These are phyloP conservation scores for Osedax fenrisi DNA, from an alignment of 2,888 invertebrate genomes.

Conservation along the genomic window DNA sequence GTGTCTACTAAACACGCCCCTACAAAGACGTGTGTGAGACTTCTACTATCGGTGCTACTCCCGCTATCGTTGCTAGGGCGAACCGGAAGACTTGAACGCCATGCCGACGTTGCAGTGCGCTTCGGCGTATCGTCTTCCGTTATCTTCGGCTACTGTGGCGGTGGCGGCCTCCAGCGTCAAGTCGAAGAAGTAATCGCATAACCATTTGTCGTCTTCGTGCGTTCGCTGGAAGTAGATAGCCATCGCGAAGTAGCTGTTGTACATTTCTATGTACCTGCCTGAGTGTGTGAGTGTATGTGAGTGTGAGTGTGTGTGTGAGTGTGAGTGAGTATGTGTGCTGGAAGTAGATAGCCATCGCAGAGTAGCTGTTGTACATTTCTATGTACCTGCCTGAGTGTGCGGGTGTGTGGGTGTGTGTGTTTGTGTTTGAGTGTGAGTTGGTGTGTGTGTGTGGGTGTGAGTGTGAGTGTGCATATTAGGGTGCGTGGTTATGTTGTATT, in stretches of 20 bases:
- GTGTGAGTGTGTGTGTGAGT: no score
- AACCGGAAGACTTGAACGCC: slow-evolving; percentile 46
- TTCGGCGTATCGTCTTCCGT: slow-evolving; percentile 44
- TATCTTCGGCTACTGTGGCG: slow-evolving; percentile 34
- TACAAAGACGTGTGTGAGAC: no score
- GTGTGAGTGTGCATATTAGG: no score
- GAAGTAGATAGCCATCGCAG: slow-evolving; percentile 45
- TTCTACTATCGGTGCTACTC: no score
- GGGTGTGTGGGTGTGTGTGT: no score
- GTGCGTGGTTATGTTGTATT: no score
- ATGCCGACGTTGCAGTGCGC: slow-evolving; percentile 47
- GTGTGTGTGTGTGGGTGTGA: no score
- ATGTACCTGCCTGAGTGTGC: slow-evolving; percentile 39
- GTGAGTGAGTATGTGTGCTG: no score
- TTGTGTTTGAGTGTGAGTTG: no score
- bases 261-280: slow-evolving; percentile 45
- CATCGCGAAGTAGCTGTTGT: slow-evolving; percentile 42
- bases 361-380: slow-evolving; percentile 44
- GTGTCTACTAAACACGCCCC: no score
- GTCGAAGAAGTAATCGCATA: slow-evolving; percentile 47
- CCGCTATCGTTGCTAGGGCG: slow-evolving; percentile 4
- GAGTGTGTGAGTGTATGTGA: neutral
- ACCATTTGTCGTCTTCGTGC: slow-evolving; percentile 44
- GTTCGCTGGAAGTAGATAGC: slow-evolving; percentile 45
- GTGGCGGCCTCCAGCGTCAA: neutral